phyloP scores from a whole-genome alignment of 2,888 invertebrate genomes.

The Agrochola lota region DNA sequence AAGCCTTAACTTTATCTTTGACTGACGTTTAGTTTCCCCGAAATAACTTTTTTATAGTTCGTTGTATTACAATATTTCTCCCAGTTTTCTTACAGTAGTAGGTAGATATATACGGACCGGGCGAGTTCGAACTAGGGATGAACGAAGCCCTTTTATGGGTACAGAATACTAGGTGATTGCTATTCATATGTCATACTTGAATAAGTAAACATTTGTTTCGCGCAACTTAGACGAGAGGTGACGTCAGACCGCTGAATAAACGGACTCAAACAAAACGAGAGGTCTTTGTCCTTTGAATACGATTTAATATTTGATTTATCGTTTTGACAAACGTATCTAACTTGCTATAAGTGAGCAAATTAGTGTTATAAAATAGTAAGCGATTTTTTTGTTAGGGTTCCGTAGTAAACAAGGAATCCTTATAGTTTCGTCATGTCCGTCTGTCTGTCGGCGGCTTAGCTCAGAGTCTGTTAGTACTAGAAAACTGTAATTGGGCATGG shows the following conservation, averaged over 20 bases:
- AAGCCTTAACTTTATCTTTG: neutral
- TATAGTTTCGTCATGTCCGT: no score
- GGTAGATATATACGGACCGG: no score
- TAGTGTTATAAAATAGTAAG: neutral
- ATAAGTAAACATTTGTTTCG: constrained; percentile 54
- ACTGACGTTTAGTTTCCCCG: neutral
- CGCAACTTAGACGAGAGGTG: constrained; percentile 37
- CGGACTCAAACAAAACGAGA: constrained; percentile 31
- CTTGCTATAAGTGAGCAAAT: neutral
- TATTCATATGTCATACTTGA: constrained; percentile 24
- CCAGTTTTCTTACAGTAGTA: no score
- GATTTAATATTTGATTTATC: constrained; percentile 40
- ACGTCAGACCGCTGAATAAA: constrained; percentile 55
- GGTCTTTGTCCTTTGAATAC: constrained; percentile 61
- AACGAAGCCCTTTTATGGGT: neutral
- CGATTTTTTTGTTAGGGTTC: neutral
- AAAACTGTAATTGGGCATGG: no score
- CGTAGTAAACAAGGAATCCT: no score
- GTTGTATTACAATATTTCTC: neutral
- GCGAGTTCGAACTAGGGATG: no score
- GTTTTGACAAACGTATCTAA: constrained; percentile 1
- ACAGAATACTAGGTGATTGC: neutral
- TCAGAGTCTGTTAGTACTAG: no score
- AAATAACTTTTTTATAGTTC: neutral
- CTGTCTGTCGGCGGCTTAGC: no score